Evolutionary conservation across 2,888 invertebrate species (phyloP).

Genomic region (Tetragonula carbonaria): DNA sequence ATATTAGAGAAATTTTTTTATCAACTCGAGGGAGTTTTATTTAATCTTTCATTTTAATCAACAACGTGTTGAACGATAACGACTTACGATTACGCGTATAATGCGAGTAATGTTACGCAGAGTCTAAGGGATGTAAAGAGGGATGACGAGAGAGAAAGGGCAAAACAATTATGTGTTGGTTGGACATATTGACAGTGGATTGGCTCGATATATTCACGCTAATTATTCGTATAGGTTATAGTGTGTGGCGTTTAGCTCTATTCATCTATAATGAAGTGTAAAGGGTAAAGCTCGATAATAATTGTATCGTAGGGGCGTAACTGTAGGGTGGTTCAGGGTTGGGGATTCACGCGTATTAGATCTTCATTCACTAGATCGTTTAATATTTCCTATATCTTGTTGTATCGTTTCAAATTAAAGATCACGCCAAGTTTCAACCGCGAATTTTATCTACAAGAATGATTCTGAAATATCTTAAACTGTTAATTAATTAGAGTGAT

Average conservation of each 20-base stretch:
- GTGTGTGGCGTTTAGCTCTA: slow-evolving; percentile 31
- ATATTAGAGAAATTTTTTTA: neutral
- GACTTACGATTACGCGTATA: neutral
- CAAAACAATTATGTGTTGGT: neutral
- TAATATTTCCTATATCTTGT: slow-evolving; percentile 2
- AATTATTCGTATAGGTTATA: slow-evolving; percentile 39
- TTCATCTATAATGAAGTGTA: slow-evolving; percentile 50
- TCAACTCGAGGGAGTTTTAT: neutral
- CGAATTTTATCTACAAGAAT: too few relatives aligned
- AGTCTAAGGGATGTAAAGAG: neutral
- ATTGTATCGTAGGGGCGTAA: slow-evolving; percentile 48
- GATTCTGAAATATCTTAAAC: too few relatives aligned
- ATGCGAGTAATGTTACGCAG: too few relatives aligned
- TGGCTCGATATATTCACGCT: slow-evolving; percentile 11
- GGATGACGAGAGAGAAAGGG: too few relatives aligned
- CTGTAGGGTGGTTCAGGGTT: slow-evolving; percentile 27
- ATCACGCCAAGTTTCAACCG: too few relatives aligned
- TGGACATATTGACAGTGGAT: neutral
- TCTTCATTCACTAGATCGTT: slow-evolving; percentile 14
- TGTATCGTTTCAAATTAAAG: neutral
- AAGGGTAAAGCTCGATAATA: slow-evolving; percentile 45
- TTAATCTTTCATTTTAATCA: neutral
- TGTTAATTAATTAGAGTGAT: too few relatives aligned
- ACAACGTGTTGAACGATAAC: neutral
- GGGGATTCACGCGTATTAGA: slow-evolving; percentile 32